Evolutionary conservation across 2,888 invertebrate species (phyloP), one percentile per base, ranked within the genome.

Genomic region (Philereme transversata): DNA sequence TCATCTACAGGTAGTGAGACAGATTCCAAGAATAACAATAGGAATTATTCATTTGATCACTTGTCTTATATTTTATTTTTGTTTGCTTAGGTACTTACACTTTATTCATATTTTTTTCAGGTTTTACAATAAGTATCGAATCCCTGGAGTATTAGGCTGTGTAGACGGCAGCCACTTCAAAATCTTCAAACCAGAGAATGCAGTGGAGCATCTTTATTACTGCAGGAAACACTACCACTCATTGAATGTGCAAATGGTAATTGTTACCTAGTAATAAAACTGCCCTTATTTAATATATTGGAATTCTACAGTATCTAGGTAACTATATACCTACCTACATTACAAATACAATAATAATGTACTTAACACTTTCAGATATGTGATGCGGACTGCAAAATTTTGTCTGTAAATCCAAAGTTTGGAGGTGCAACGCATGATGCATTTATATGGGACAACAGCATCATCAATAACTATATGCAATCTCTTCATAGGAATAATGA

Each of bases 241-340:
- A 22, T 10, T 64, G 11, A 67, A 67, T 62, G 67, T 64, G 4
- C 63, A 66, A 66, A 59, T n/a, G n/a, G n/a, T n/a, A n/a, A n/a
- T n/a, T n/a, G n/a, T n/a, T n/a, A n/a, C n/a, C n/a, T n/a, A n/a
- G n/a, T n/a, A n/a, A n/a, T n/a, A n/a, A n/a, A n/a, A n/a, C n/a
- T n/a, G n/a, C n/a, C n/a, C n/a, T n/a, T n/a, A n/a, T n/a, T n/a
- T n/a, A n/a, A n/a, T n/a, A n/a, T n/a, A n/a, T n/a, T n/a, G n/a
- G n/a, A n/a, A n/a, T n/a, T n/a, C n/a, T n/a, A n/a, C n/a, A n/a
- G n/a, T n/a, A n/a, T n/a, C n/a, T n/a, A n/a, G n/a, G n/a, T n/a
- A n/a, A n/a, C n/a, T n/a, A n/a, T n/a, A n/a, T n/a, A n/a, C n/a
- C n/a, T n/a, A n/a, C n/a, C n/a, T n/a, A n/a, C n/a, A n/a, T n/a